phyloP scores from a whole-genome alignment of 2,113 vertebrate genomes.

The Lepisosteus oculatus region DNA sequence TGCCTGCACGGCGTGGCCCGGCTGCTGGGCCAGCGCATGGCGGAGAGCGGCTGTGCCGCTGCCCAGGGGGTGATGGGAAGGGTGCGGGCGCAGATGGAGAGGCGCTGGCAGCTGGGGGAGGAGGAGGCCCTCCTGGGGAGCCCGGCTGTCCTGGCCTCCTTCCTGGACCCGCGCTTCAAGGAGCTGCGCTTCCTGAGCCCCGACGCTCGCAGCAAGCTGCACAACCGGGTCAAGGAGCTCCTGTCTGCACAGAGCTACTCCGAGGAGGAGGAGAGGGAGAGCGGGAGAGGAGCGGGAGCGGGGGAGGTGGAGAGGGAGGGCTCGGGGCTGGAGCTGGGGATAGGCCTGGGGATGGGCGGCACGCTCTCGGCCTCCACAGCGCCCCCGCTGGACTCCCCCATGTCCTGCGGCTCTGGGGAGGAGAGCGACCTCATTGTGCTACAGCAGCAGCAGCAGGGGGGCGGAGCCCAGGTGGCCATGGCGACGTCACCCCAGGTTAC shows the following conservation, averaged over 20 bases:
- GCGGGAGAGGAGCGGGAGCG: constrained; percentile 6
- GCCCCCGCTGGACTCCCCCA: constrained; percentile 37
- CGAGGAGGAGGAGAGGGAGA: constrained; percentile 17
- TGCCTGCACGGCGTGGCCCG: constrained; percentile 52
- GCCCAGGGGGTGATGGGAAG: constrained; percentile 40
- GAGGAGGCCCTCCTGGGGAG: constrained; percentile 45
- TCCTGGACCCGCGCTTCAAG: constrained; percentile 66
- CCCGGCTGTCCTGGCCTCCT: constrained; percentile 46
- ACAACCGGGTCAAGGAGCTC: constrained; percentile 44
- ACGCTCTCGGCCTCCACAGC: constrained; percentile 26
- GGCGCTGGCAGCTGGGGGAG: constrained; percentile 44
- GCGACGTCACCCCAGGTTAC: constrained; percentile 16
- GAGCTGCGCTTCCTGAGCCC: constrained; percentile 59
- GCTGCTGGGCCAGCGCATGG: constrained; percentile 42
- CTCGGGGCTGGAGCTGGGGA: constrained; percentile 4
- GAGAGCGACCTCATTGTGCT: constrained; percentile 39
- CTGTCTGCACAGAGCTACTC: constrained; percentile 40
- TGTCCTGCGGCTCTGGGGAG: constrained; percentile 36
- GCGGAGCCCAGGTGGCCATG: constrained; percentile 11
- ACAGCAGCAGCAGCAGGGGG: constrained; percentile 24
- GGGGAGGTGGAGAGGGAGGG: constrained; percentile 12
- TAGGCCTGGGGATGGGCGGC: constrained; percentile 23
- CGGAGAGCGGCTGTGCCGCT: constrained; percentile 35
- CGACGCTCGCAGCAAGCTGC: constrained; percentile 43
- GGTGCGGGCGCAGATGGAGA: constrained; percentile 42